These are phyloP conservation scores for Burhinus bistriatus DNA, from an alignment of 2,113 vertebrate species.

Conservation along the genomic window DNA sequence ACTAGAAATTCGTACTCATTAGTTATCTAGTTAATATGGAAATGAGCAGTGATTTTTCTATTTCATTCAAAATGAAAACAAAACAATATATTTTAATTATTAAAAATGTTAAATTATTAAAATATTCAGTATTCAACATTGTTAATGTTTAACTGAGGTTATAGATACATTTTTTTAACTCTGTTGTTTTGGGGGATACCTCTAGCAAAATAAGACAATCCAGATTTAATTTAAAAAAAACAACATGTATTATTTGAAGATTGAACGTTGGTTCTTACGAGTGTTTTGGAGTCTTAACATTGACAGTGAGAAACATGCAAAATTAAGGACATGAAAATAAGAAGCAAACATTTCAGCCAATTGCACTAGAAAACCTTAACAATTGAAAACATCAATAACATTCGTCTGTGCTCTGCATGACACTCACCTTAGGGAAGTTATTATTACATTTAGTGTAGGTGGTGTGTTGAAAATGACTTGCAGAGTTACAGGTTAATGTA, in stretches of 20 bases:
- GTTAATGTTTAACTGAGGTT: background rate
- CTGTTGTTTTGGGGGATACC: background rate
- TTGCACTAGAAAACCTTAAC: background rate
- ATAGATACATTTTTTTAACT: background rate
- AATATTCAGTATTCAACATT: background rate
- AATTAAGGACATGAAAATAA: background rate
- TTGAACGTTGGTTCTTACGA: background rate
- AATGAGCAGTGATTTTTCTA: background rate
- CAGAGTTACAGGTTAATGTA: background rate
- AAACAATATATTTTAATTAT: background rate
- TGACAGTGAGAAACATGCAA: background rate
- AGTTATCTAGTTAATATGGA: background rate
- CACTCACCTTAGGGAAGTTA: conserved; percentile 28
- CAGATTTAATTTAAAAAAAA: background rate
- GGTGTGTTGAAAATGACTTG: conserved; percentile 17
- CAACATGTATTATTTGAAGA: background rate
- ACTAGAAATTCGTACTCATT: background rate
- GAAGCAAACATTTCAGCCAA: background rate
- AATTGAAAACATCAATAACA: background rate
- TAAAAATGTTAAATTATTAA: background rate
- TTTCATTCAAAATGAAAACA: background rate
- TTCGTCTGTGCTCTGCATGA: background rate
- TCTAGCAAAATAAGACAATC: background rate
- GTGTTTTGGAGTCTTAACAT: background rate
- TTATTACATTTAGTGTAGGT: conserved; percentile 33